phyloP scores from a whole-genome alignment of 2,113 vertebrate species.

The Egretta garzetta region DNA sequence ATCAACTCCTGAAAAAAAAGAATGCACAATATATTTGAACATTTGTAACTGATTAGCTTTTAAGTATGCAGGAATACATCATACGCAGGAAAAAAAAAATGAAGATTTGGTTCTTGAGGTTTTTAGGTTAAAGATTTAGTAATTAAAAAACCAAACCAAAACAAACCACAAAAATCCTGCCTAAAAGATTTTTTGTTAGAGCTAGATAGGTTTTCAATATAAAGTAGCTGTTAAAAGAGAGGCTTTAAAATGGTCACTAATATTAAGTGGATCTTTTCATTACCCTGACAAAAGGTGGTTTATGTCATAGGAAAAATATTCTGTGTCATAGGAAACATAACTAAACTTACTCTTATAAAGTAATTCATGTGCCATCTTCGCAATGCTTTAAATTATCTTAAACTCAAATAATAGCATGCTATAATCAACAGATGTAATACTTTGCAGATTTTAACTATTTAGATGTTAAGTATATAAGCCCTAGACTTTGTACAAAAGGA shows the following conservation, averaged over 20 bases:
- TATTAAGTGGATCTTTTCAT: not conserved
- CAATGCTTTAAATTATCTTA: not conserved
- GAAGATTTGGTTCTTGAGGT: not conserved
- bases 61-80: not conserved
- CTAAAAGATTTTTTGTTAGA: not conserved
- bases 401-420: not conserved
- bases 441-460: not conserved
- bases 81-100: not conserved
- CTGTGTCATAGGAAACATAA: not conserved
- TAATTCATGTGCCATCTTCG: not conserved
- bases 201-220: not conserved
- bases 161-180: not conserved
- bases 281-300: not conserved
- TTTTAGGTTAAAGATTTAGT: not conserved
- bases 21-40: not conserved
- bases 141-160: not conserved
- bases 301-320: not conserved
- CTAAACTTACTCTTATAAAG: not conserved
- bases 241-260: not conserved
- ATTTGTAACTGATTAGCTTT: not conserved
- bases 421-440: not conserved
- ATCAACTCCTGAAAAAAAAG: not conserved
- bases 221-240: not conserved
- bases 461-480: not conserved
- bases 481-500: not conserved